Conservation (phyloP, 1,140 invertebrate species). For the Dreissena rostriformis region DNA sequence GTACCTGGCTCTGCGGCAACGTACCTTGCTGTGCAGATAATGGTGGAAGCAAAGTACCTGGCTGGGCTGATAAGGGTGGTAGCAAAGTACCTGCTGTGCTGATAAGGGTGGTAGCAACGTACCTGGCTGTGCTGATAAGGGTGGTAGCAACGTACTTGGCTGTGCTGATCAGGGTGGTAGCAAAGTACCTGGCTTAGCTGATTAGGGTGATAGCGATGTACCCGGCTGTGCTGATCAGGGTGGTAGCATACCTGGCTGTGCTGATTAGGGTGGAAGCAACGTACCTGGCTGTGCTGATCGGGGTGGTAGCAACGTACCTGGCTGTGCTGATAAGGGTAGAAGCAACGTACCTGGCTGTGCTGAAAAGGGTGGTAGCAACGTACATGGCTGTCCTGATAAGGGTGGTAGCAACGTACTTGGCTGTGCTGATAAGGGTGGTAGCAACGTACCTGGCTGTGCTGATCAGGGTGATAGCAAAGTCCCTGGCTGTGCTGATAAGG, state of each 20-base stretch:
- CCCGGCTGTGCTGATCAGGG: no score
- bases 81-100: background rate
- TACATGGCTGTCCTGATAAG: no score
- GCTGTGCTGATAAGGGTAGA: conserved; percentile 78
- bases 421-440: no score
- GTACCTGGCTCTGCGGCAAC: no score
- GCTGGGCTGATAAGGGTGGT: conserved; percentile 3
- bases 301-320: conserved; percentile 61
- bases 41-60: no score
- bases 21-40: no score
- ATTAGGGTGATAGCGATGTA: no score
- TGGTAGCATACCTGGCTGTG: no score
- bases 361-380: no score
- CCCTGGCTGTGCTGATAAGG: background rate
- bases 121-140: conserved; percentile 78
- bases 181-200: no score
- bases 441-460: no score
- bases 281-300: background rate
- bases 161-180: conserved; percentile 32
- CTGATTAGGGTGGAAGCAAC: conserved; percentile 17
- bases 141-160: conserved; percentile 72
- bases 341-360: conserved; percentile 69
- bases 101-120: conserved; percentile 11
- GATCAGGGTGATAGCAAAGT: conserved; percentile 16
- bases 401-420: no score